Percentiles rank a stretch among this genome's conserved stretches.
phyloP scores from a whole-genome alignment of 92 coral and sea anemone genomes.

The Epizoanthus rinbou region DNA sequence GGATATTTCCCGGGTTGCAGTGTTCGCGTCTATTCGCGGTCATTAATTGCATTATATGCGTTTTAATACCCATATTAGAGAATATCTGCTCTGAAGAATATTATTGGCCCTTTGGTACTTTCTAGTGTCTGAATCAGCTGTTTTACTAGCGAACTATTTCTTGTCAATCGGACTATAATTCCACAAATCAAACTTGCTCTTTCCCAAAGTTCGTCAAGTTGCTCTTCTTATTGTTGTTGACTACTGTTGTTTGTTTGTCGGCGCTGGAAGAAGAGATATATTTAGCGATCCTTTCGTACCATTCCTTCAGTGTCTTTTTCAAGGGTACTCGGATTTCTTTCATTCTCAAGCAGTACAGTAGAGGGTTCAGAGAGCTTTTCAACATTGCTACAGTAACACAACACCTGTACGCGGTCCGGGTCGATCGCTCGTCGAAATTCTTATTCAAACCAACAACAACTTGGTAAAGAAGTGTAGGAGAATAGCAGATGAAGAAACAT shows the following conservation, averaged over 20 bases:
- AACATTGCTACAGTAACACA: slow-evolving; percentile 33
- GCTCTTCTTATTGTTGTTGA: too few relatives aligned
- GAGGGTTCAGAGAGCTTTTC: slow-evolving; percentile 31
- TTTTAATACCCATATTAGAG: too few relatives aligned
- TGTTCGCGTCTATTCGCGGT: too few relatives aligned
- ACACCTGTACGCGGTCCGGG: slow-evolving; percentile 30
- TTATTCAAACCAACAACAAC: slow-evolving; percentile 4
- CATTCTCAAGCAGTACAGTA: slow-evolving; percentile 24
- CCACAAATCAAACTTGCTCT: too few relatives aligned
- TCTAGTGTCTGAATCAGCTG: too few relatives aligned
- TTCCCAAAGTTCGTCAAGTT: not conserved
- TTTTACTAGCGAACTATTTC: too few relatives aligned
- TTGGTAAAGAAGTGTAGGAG: slow-evolving; percentile 31
- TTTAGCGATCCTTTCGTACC: slow-evolving; percentile 9
- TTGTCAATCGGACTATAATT: too few relatives aligned
- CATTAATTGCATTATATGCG: too few relatives aligned
- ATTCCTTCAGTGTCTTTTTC: slow-evolving; percentile 9
- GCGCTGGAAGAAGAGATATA: not conserved
- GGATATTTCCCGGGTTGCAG: too few relatives aligned
- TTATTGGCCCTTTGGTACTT: too few relatives aligned
- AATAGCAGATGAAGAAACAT: slow-evolving; percentile 14
- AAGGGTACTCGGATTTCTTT: not conserved
- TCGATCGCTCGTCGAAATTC: not conserved
- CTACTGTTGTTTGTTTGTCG: too few relatives aligned
- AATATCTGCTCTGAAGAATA: too few relatives aligned